Conservation (phyloP, 1,140 invertebrate species). For the Tribolium madens region DNA sequence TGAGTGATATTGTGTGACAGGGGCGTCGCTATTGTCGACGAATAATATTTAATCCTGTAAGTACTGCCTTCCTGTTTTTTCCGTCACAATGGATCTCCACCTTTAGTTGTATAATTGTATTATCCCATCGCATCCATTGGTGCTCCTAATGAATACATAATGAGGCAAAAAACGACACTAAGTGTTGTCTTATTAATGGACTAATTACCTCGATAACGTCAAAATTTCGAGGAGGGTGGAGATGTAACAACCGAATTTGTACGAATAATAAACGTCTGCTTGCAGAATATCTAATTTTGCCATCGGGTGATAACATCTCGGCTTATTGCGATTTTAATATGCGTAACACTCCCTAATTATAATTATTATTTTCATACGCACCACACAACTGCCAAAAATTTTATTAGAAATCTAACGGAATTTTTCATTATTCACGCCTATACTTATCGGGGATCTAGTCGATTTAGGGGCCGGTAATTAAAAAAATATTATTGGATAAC, state of each 20-base stretch:
- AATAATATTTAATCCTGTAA: slow-evolving; percentile 45
- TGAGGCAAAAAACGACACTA: slow-evolving; percentile 6
- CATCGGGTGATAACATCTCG: slow-evolving; percentile 29
- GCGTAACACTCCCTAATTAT: slow-evolving; percentile 35
- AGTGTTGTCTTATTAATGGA: slow-evolving; percentile 39
- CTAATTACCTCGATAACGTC: slow-evolving; percentile 32
- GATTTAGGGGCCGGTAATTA: slow-evolving; percentile 11
- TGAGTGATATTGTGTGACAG: slow-evolving; percentile 21
- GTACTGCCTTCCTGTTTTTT: slow-evolving; percentile 30
- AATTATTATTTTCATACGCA: slow-evolving; percentile 39
- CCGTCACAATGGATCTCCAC: slow-evolving; percentile 15
- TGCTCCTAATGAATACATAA: neutral
- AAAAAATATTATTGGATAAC: slow-evolving; percentile 18
- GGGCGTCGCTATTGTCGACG: slow-evolving; percentile 32
- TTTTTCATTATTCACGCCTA: slow-evolving; percentile 22
- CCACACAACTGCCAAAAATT: slow-evolving; percentile 36
- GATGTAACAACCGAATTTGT: slow-evolving; percentile 32
- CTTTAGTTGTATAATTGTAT: slow-evolving; percentile 28
- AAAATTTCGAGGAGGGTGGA: slow-evolving; percentile 29
- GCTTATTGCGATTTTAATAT: slow-evolving; percentile 46
- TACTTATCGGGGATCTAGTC: slow-evolving; percentile 12
- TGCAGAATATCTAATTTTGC: slow-evolving; percentile 39
- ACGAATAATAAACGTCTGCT: slow-evolving; percentile 28
- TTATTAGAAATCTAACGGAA: slow-evolving; percentile 45
- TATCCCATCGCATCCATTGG: slow-evolving; percentile 32